Percentiles rank a stretch among this genome's conserved stretches.
Conservation (phyloP, 2,113 vertebrate species). For the Plestiodon gilberti region DNA sequence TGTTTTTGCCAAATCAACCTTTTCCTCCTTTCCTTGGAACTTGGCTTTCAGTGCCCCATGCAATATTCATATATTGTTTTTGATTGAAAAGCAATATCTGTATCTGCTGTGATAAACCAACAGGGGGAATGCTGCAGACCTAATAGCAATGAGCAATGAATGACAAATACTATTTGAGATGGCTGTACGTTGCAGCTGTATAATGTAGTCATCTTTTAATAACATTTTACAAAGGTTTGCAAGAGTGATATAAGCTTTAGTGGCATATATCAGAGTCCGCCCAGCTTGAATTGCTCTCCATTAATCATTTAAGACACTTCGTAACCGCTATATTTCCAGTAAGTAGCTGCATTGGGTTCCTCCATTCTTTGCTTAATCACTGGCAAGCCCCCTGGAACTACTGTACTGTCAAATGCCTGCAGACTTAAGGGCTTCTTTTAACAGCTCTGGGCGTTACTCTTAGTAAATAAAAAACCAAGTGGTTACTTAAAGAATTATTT, state of each 20-base stretch:
- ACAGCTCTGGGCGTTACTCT: constrained; percentile 7
- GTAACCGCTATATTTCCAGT: constrained; percentile 60
- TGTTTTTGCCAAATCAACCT: not conserved
- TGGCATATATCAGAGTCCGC: constrained; percentile 68
- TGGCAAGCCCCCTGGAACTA: constrained; percentile 40
- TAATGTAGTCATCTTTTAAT: constrained; percentile 53
- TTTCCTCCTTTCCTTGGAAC: not conserved
- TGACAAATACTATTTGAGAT: constrained; percentile 31
- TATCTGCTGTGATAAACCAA: constrained; percentile 31
- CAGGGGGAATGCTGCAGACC: constrained; percentile 7
- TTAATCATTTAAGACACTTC: constrained; percentile 71
- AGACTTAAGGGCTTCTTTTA: constrained; percentile 35
- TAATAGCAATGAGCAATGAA: constrained; percentile 42
- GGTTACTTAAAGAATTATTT: constrained; percentile 41
- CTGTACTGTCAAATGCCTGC: constrained; percentile 20
- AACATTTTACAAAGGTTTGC: constrained; percentile 73
- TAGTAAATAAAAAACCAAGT: constrained; percentile 24
- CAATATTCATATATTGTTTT: constrained; percentile 31
- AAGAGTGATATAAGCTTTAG: constrained; percentile 72
- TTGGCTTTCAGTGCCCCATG: constrained; percentile 21
- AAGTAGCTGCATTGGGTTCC: constrained; percentile 30
- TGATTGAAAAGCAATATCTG: constrained; percentile 36
- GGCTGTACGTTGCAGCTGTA: constrained; percentile 15
- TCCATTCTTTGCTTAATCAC: constrained; percentile 30
- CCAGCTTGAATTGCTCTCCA: constrained; percentile 65